Percentiles rank a stretch among this genome's conserved stretches.
Evolutionary conservation across 2,113 vertebrate genomes (phyloP).

Genomic region (Pelmatolapia mariae): DNA sequence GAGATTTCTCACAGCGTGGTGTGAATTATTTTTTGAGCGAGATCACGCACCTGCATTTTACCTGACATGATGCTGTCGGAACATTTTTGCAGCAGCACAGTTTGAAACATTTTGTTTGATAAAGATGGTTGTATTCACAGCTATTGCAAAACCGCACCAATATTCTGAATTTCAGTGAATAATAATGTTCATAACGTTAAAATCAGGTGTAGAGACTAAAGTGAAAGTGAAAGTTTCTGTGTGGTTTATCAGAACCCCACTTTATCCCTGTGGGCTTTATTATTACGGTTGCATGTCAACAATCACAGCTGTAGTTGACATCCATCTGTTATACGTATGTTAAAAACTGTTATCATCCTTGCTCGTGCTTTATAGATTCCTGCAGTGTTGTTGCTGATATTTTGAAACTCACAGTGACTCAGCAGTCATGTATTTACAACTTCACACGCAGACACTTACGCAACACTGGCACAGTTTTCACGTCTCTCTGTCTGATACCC

Average conservation of each 20-base stretch:
- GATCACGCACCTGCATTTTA: not conserved
- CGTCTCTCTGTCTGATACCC: not conserved
- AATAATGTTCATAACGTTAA: not conserved
- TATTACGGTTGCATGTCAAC: not conserved
- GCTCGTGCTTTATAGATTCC: not conserved
- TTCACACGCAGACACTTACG: not conserved
- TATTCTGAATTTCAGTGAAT: not conserved
- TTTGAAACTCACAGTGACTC: slow-evolving; percentile 31
- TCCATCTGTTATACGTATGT: not conserved
- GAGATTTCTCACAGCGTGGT: not conserved
- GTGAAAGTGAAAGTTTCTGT: not conserved
- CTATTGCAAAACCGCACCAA: not conserved
- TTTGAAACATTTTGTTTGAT: not conserved
- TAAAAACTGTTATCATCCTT: not conserved
- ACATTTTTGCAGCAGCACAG: not conserved
- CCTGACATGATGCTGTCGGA: not conserved
- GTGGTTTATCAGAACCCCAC: not conserved
- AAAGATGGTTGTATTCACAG: not conserved
- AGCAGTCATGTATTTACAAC: slow-evolving; percentile 7
- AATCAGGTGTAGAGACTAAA: not conserved
- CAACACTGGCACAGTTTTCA: not conserved
- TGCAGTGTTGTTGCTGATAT: not conserved
- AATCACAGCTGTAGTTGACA: not conserved
- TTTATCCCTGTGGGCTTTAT: not conserved
- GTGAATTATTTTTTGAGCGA: not conserved